Evolutionary conservation across 2,797 vertebrate genomes (phyloP).

Genomic region (Semotilus atromaculatus): DNA sequence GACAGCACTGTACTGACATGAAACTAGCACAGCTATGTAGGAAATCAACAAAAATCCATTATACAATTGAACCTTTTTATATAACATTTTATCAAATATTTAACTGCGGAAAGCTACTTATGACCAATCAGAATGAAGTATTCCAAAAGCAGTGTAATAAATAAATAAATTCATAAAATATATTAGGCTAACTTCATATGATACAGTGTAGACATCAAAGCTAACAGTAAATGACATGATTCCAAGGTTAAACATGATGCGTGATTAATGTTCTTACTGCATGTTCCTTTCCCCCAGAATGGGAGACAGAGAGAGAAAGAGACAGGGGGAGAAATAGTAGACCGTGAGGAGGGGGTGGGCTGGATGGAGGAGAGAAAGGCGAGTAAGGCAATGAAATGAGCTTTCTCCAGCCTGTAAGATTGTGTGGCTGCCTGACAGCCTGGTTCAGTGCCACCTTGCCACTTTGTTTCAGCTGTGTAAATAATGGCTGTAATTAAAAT

Average conservation of each 20-base stretch:
- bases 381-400: slow-evolving; percentile 34
- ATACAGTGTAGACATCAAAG: slow-evolving; percentile 49
- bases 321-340: neutral
- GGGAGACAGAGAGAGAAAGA: slow-evolving; percentile 37
- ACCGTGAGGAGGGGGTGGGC: neutral
- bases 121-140: neutral
- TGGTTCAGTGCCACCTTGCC: slow-evolving; percentile 50
- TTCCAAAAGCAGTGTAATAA: slow-evolving; percentile 3
- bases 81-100: neutral
- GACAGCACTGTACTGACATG: neutral
- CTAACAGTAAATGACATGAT: slow-evolving; percentile 58
- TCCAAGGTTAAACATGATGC: slow-evolving; percentile 64
- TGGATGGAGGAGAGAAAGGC: slow-evolving; percentile 7
- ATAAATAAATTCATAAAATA: neutral
- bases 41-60: slow-evolving; percentile 6
- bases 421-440: slow-evolving; percentile 36
- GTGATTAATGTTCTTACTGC: slow-evolving; percentile 64
- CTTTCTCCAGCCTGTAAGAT: slow-evolving; percentile 31
- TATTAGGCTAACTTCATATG: slow-evolving; percentile 44
- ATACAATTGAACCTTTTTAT: neutral
- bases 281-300: slow-evolving; percentile 53
- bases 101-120: neutral
- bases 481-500: slow-evolving; percentile 65
- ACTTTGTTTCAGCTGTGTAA: slow-evolving; percentile 64
- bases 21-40: neutral